These are phyloP conservation scores for Phaedon cochleariae DNA, from an alignment of 2,888 invertebrate species.

Conservation along the genomic window DNA sequence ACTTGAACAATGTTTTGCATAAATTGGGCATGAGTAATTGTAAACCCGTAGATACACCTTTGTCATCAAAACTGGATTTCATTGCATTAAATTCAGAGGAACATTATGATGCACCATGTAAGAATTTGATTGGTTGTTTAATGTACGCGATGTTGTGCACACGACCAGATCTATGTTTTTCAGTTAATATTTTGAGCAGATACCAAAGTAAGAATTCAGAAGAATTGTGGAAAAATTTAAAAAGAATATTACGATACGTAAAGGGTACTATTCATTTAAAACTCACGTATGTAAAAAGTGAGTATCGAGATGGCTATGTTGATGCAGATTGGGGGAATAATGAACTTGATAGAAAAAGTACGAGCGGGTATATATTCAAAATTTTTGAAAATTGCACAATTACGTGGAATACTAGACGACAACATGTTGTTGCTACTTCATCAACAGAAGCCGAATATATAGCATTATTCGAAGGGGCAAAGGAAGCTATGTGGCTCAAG, in stretches of 20 bases:
- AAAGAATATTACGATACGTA: conserved; percentile 46
- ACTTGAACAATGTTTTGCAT: conserved; percentile 37
- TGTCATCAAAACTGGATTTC: conserved; percentile 43
- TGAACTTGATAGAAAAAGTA: conserved; percentile 19
- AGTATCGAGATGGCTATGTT: conserved; percentile 18
- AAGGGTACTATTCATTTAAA: conserved; percentile 33
- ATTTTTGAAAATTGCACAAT: conserved; percentile 20
- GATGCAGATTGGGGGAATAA: conserved; percentile 28
- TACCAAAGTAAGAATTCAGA: conserved; percentile 44
- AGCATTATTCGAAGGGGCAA: conserved; percentile 44
- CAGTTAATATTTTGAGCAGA: conserved; percentile 43
- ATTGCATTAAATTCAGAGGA: conserved; percentile 41
- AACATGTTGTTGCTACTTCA: too few species aligned
- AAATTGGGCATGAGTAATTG: conserved; percentile 42
- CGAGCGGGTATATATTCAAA: conserved; percentile 27
- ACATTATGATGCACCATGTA: conserved; percentile 34
- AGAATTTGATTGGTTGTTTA: too few species aligned
- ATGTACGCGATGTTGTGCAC: conserved; percentile 42
- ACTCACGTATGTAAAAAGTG: conserved; percentile 15
- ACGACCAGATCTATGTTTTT: too few species aligned
- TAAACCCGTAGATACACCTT: conserved; percentile 38
- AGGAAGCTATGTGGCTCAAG: conserved; percentile 51
- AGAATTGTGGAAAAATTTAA: conserved; percentile 44
- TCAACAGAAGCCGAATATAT: too few species aligned
- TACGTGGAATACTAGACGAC: too few species aligned